Conservation (phyloP, 2,113 vertebrate genomes). For the Capricornis sumatraensis region DNA sequence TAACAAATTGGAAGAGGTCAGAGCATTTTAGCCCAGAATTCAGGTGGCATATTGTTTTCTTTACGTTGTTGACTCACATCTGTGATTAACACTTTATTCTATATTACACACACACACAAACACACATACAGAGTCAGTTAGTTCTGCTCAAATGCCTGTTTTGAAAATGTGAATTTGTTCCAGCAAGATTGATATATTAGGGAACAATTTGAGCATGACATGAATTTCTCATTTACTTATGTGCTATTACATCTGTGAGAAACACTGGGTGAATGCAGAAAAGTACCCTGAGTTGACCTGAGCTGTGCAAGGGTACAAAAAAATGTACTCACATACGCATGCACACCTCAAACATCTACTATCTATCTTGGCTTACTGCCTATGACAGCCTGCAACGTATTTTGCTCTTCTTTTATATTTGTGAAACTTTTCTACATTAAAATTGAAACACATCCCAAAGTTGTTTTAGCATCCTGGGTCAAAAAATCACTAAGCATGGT, state of each 20-base stretch:
- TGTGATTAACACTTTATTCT: slow-evolving; percentile 1
- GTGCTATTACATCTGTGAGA: background rate
- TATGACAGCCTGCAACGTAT: background rate
- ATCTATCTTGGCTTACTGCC: background rate
- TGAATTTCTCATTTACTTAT: background rate
- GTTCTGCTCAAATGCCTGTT: background rate
- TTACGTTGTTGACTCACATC: slow-evolving; percentile 16
- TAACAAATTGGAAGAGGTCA: background rate
- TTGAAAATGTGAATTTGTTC: slow-evolving; percentile 9
- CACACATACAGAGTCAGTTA: background rate
- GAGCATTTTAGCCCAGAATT: background rate
- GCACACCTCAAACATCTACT: background rate
- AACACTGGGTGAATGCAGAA: background rate
- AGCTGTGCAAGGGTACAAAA: background rate
- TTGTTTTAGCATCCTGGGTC: background rate
- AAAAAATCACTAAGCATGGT: background rate
- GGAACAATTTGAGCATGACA: background rate
- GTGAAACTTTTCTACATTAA: background rate
- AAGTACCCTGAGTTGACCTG: background rate
- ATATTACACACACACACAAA: background rate
- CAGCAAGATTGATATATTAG: background rate
- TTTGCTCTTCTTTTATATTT: slow-evolving; percentile 10
- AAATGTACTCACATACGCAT: background rate
- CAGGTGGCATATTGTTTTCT: background rate
- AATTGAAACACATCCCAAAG: background rate